phyloP scores from a whole-genome alignment of 1,140 invertebrate species.

The Caerostris extrusa region DNA sequence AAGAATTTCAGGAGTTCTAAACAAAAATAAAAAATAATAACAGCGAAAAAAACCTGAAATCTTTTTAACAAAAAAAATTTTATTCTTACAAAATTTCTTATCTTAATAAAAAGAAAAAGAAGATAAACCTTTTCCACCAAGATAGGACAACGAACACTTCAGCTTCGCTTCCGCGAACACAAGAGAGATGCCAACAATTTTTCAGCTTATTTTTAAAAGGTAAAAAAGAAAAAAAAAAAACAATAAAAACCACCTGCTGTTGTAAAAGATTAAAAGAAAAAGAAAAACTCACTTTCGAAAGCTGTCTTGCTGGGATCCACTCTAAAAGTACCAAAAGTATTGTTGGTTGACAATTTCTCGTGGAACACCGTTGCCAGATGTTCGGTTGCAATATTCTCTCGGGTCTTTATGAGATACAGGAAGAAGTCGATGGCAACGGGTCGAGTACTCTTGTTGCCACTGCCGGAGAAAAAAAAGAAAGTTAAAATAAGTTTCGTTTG shows the following conservation, averaged over 20 bases:
- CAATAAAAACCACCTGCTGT: not conserved
- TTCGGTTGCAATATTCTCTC: constrained; percentile 14
- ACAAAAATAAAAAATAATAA: too few species aligned
- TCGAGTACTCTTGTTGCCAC: constrained; percentile 32
- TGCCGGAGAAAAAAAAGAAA: constrained; percentile 30
- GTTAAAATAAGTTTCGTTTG: too few species aligned
- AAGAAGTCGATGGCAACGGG: constrained; percentile 50
- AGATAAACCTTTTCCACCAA: not conserved
- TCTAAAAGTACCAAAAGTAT: constrained; percentile 59
- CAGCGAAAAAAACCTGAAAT: too few species aligned
- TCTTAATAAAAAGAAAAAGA: not conserved
- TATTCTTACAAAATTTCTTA: not conserved
- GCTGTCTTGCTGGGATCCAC: constrained; percentile 53
- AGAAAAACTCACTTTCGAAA: constrained; percentile 65
- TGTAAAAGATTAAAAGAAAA: not conserved
- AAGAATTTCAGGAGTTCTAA: too few species aligned
- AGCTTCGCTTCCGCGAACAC: not conserved
- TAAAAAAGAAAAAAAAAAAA: not conserved
- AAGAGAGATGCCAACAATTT: not conserved
- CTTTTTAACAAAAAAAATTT: too few species aligned
- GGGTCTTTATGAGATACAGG: constrained; percentile 55
- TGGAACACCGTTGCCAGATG: constrained; percentile 57
- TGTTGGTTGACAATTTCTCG: constrained; percentile 40
- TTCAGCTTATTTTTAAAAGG: not conserved
- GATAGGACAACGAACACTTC: not conserved